Conservation (phyloP, 2,888 invertebrate species). For the Ennomos fuscantarius region DNA sequence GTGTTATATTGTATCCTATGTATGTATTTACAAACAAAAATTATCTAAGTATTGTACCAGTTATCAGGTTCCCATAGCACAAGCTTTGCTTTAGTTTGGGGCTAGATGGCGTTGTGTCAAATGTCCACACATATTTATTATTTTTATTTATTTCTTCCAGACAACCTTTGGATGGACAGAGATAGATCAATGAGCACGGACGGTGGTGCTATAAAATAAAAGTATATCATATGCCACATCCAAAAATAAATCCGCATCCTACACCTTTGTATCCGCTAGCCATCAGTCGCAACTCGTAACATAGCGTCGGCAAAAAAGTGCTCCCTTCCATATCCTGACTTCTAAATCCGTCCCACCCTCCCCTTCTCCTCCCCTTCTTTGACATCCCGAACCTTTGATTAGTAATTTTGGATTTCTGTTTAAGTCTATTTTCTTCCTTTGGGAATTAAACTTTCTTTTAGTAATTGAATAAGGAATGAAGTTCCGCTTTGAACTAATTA, state of each 20-base stretch:
- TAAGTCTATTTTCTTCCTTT: conserved; percentile 32
- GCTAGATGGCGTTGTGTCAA: no score
- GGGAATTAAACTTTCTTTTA: conserved; percentile 27
- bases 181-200: no score
- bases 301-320: conserved; percentile 65
- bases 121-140: no score
- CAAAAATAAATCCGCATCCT: conserved; percentile 6
- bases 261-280: conserved; percentile 41
- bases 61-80: no score
- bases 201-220: no score
- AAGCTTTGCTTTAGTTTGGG: no score
- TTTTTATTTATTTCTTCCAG: no score
- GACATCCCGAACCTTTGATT: conserved; percentile 65
- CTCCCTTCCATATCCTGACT: conserved; percentile 72
- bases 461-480: conserved; percentile 34
- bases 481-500: conserved; percentile 28
- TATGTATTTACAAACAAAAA: no score
- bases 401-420: conserved; percentile 51
- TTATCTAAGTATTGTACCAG: no score
- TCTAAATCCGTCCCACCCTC: conserved; percentile 68
- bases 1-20: no score
- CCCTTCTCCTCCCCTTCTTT: conserved; percentile 42
- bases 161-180: no score
- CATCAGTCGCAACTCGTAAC: conserved; percentile 49
- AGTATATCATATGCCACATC: conserved; percentile 38